Evolutionary conservation across 2,113 vertebrate species (phyloP).

Genomic region (Cranoglanis bouderius): DNA sequence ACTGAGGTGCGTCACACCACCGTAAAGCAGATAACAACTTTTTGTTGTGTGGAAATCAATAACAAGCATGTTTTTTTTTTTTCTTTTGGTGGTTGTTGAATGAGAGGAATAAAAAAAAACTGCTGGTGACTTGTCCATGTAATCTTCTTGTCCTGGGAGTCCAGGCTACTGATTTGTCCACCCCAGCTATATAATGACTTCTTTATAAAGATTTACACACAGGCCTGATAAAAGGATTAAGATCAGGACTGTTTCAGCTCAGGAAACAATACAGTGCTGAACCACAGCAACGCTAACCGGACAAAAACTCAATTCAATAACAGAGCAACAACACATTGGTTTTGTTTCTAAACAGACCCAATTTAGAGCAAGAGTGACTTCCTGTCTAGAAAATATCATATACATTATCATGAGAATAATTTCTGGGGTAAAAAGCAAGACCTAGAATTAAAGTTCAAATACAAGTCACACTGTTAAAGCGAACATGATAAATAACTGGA

Average conservation of each 20-base stretch:
- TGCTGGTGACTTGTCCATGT: not conserved
- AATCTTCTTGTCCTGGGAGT: not conserved
- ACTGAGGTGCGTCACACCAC: not conserved
- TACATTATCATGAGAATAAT: not conserved
- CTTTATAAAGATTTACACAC: not conserved
- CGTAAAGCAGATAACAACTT: no score
- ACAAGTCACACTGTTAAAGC: slow-evolving; percentile 7
- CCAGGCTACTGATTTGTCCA: not conserved
- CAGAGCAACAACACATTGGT: not conserved
- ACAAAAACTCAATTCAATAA: not conserved
- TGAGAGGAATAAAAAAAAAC: not conserved
- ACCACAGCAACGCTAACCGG: not conserved
- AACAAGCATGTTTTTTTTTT: not conserved
- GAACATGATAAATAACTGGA: slow-evolving; percentile 3
- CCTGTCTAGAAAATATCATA: not conserved
- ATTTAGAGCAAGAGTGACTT: not conserved
- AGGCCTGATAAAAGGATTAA: not conserved
- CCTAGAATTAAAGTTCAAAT: not conserved
- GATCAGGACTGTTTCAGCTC: not conserved
- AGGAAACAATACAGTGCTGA: not conserved
- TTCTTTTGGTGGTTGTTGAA: no score
- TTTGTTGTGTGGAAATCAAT: not conserved
- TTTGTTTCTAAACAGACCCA: not conserved
- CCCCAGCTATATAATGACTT: not conserved
- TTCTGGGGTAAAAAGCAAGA: not conserved